Evolutionary conservation across 35 echinoderm and acorn worm species (phyloP).

Genomic region (Amphiura filiformis): DNA sequence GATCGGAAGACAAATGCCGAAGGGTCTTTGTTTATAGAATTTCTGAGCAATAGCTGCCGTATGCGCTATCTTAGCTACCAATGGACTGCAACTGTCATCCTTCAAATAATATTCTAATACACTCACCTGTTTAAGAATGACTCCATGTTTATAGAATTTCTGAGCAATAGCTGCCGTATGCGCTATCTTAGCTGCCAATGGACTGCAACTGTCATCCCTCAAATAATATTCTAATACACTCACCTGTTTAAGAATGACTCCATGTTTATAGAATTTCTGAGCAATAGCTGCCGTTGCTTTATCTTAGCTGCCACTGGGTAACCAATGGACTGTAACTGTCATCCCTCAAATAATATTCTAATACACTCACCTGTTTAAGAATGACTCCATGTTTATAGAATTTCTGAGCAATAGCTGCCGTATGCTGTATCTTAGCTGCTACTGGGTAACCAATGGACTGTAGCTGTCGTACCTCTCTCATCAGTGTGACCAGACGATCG

Average conservation of each 20-base stretch:
- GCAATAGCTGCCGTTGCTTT: conserved; percentile 82
- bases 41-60: conserved; percentile 58
- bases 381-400: conserved; percentile 99
- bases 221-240: background rate
- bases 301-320: conserved; percentile 97
- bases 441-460: conserved; percentile 90
- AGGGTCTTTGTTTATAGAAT: conserved; percentile 77
- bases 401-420: conserved; percentile 86
- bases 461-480: conserved; percentile 92
- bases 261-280: conserved; percentile 99
- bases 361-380: conserved; percentile 81
- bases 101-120: background rate
- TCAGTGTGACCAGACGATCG: conserved; percentile 89
- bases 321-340: conserved; percentile 87
- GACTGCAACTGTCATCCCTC: conserved; percentile 64
- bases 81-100: conserved; percentile 52
- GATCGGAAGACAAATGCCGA: no score
- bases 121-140: conserved; percentile 94
- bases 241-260: conserved; percentile 98
- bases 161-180: conserved; percentile 88
- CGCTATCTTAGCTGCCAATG: conserved; percentile 91
- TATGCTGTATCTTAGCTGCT: conserved; percentile 97
- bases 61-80: conserved; percentile 70
- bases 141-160: conserved; percentile 99
- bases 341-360: conserved; percentile 37